Conservation (phyloP, 2,888 invertebrate species). For the Drosophila demipolita region DNA sequence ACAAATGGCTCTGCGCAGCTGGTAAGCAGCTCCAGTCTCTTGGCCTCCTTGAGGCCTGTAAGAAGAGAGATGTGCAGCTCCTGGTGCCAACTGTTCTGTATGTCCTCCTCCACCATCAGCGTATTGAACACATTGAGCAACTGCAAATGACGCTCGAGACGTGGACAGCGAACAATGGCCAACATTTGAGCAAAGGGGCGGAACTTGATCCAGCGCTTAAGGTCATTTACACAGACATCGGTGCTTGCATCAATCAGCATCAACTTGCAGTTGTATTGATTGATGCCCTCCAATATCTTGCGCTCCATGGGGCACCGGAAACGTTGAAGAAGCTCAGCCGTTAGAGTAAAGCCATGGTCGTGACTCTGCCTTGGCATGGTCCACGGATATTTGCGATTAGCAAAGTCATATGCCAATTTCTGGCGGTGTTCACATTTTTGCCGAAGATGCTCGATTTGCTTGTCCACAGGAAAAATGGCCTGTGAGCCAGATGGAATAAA, state of each 20-base stretch:
- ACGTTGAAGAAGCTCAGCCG: conserved; percentile 29
- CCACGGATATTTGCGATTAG: conserved; percentile 73
- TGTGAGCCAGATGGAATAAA: conserved; percentile 13
- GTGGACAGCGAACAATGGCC: conserved; percentile 65
- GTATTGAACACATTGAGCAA: conserved; percentile 60
- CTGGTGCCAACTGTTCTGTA: conserved; percentile 69
- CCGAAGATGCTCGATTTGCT: conserved; percentile 34
- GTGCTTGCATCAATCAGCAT: conserved; percentile 73
- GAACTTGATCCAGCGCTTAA: conserved; percentile 79
- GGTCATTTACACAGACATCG: conserved; percentile 56
- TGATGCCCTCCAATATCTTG: conserved; percentile 61
- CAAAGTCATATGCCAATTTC: conserved; percentile 72
- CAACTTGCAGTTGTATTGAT: conserved; percentile 64
- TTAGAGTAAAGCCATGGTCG: conserved; percentile 51
- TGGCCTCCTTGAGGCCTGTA: conserved; percentile 58
- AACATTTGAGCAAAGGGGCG: conserved; percentile 69
- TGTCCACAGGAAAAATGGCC: conserved; percentile 54
- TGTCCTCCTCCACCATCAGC: conserved; percentile 59
- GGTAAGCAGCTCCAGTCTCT: conserved; percentile 40
- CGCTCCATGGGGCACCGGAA: conserved; percentile 65
- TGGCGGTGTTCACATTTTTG: conserved; percentile 52
- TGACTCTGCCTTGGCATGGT: conserved; percentile 63
- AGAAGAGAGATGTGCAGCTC: conserved; percentile 61
- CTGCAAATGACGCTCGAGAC: conserved; percentile 60
- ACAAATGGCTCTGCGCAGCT: conserved; percentile 61